Evolutionary conservation across 2,888 invertebrate genomes (phyloP).

Genomic region (Patella depressa): DNA sequence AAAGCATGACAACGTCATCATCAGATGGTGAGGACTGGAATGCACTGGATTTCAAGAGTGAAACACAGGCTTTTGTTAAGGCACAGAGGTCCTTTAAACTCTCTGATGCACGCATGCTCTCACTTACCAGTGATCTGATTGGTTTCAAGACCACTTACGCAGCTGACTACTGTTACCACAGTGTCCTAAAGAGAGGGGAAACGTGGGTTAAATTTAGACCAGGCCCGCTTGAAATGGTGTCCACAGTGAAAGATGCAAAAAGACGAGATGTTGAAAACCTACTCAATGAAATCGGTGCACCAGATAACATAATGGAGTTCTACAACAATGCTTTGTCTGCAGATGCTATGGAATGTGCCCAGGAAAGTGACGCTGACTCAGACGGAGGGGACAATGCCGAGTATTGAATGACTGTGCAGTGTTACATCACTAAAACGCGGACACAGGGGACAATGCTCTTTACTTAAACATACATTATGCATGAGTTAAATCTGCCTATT

Average conservation of each 20-base stretch:
- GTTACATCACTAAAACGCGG: too few relatives aligned
- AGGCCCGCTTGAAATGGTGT: not conserved
- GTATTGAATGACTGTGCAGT: too few relatives aligned
- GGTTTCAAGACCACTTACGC: not conserved
- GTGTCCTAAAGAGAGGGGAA: constrained; percentile 12
- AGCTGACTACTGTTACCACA: constrained; percentile 12
- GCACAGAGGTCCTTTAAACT: constrained; percentile 15
- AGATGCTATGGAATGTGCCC: too few relatives aligned
- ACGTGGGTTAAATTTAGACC: not conserved
- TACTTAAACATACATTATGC: too few relatives aligned
- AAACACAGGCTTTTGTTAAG: not conserved
- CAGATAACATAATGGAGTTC: too few relatives aligned
- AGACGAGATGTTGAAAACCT: too few relatives aligned
- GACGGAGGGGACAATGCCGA: too few relatives aligned
- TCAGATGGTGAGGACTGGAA: constrained; percentile 11
- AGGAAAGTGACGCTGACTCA: too few relatives aligned
- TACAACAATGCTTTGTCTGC: too few relatives aligned
- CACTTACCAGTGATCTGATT: not conserved
- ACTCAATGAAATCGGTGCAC: too few relatives aligned
- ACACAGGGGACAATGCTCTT: too few relatives aligned
- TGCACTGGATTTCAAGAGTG: not conserved
- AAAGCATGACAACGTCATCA: constrained; percentile 6
- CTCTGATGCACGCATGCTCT: constrained; percentile 12
- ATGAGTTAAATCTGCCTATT: too few relatives aligned
- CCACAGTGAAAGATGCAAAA: not conserved